Evolutionary conservation across 2,797 vertebrate genomes (phyloP), one percentile per base, ranked within the genome.

Genomic region (Oophaga sylvatica): DNA sequence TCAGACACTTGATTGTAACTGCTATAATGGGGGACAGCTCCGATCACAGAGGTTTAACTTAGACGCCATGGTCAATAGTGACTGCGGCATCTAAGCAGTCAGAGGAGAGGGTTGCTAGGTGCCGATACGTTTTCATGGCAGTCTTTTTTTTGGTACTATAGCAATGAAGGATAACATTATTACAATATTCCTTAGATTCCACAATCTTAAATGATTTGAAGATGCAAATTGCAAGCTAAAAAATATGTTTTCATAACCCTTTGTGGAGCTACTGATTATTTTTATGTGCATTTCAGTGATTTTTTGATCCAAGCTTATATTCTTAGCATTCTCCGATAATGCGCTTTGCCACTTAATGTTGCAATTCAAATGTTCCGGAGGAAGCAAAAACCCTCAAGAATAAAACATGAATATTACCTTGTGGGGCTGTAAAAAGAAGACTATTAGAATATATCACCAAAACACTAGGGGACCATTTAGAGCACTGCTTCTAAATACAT

Each of bases 401-500:
- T 97, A 97, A 97, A 96, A 96, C 96, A 97, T 97, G 96, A 97
- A 96, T 96, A 97, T 97, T 95, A 96, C 96, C 94, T 93, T 95
- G 95, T 95, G 94, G 95, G 96, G 96, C 94, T 95, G 95, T 96
- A 96, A 96, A 94, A 95, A 95, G 93, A 95, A 97, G 96, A 97
- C 96, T 97, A 97, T 98, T 97, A 98, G 96, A 98, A 97, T 97
- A 97, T 97, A 98, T 98, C 97, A 97, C 96, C 95, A 94, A 94
- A 90, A 95, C 95, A 97, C 96, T 97, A 96, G 95, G 97, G 97
- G 97, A 97, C 96, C 97, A 98, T 97, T 98, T 97, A 97, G 96
- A 95, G 96, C 96, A 96, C 96, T 96, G 95, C 95, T 75, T 96
- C 95, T 96, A 96, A 97, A 97, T 97, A 97, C 96, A 97, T 97